Evolutionary conservation across 2,888 invertebrate species (phyloP).

Genomic region (Sacculina carcini): DNA sequence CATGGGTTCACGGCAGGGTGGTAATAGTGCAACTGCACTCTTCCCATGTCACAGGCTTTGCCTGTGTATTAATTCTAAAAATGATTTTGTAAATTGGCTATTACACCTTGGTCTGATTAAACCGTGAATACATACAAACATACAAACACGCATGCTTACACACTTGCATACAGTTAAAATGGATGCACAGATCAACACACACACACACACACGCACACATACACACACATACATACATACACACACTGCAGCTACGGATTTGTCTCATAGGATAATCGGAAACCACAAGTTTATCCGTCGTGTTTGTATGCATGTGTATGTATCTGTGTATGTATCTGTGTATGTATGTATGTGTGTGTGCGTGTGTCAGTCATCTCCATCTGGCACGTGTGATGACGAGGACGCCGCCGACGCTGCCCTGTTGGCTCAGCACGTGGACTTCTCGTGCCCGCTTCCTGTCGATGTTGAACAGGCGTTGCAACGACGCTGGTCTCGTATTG

Average conservation of each 20-base stretch:
- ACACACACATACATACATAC: neutral
- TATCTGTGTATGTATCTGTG: neutral
- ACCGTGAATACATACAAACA: neutral
- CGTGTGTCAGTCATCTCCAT: neutral
- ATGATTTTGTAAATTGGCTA: too few relatives aligned
- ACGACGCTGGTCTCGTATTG: neutral
- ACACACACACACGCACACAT: neutral
- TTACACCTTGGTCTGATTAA: too few relatives aligned
- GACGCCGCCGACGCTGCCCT: neutral
- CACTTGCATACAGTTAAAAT: conserved; percentile 1
- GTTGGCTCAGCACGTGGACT: neutral
- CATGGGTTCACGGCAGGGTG: too few relatives aligned
- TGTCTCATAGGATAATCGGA: neutral
- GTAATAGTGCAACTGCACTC: too few relatives aligned
- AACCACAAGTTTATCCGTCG: neutral
- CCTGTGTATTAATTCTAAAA: too few relatives aligned
- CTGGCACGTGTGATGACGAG: neutral
- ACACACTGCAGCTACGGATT: neutral
- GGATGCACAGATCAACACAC: neutral
- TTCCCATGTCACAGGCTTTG: too few relatives aligned
- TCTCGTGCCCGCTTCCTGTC: too few relatives aligned
- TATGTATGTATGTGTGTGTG: neutral
- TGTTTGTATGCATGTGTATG: neutral
- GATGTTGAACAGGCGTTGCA: too few relatives aligned
- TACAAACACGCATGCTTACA: conserved; percentile 1